These are phyloP conservation scores for Rhingia campestris DNA, from an alignment of 2,888 invertebrate species.

Conservation along the genomic window DNA sequence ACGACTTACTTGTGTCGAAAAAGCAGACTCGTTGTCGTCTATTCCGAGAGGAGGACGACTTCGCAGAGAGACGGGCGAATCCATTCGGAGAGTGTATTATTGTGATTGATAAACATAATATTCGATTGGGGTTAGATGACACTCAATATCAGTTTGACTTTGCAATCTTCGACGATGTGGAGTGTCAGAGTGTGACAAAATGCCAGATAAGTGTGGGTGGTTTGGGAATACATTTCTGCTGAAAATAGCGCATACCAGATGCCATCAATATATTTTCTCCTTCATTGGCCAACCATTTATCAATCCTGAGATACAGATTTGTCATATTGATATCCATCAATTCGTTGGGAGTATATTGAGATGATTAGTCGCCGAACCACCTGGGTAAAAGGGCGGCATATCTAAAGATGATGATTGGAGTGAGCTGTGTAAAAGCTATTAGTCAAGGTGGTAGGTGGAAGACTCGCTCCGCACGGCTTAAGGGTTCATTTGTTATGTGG, in stretches of 20 bases:
- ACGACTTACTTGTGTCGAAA: conserved; percentile 70
- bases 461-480: too few species aligned
- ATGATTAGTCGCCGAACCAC: conserved; percentile 2
- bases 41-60: not conserved
- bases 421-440: not conserved
- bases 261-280: conserved; percentile 67
- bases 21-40: conserved; percentile 59
- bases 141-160: conserved; percentile 68
- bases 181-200: conserved; percentile 35
- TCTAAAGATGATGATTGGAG: not conserved
- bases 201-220: conserved; percentile 27
- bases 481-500: too few species aligned
- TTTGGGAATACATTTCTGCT: conserved; percentile 23
- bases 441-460: not conserved
- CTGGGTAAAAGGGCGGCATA: not conserved
- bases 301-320: conserved; percentile 56
- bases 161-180: conserved; percentile 29
- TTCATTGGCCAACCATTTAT: conserved; percentile 67
- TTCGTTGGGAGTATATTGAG: conserved; percentile 35
- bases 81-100: conserved; percentile 57
- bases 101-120: conserved; percentile 73
- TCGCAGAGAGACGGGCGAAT: conserved; percentile 14
- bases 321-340: conserved; percentile 70
- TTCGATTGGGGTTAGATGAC: conserved; percentile 68
- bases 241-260: conserved; percentile 57